Evolutionary conservation across 2,113 vertebrate genomes (phyloP).

Genomic region (Eidolon helvum): DNA sequence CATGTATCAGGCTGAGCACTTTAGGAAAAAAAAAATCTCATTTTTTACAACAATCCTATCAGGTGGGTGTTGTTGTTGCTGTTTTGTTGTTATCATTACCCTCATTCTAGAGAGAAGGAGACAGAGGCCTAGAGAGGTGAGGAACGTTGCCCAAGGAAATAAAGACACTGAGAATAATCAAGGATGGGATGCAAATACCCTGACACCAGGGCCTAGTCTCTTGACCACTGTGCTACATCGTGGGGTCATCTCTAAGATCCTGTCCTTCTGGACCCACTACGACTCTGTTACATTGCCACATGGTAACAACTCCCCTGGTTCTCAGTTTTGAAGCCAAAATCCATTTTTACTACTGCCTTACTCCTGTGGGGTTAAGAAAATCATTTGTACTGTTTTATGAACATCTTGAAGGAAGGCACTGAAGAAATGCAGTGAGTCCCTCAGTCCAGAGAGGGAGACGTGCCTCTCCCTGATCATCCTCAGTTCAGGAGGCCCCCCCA

Average conservation of each 20-base stretch:
- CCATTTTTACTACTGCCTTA: too few relatives aligned
- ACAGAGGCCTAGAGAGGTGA: neutral
- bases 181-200: neutral
- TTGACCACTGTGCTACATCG: neutral
- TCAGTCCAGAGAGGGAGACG: fast-evolving
- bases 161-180: neutral
- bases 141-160: neutral
- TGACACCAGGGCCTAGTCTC: neutral
- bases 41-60: neutral
- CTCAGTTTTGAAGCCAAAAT: neutral
- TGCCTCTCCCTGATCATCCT: too few relatives aligned
- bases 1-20: neutral
- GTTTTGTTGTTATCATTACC: neutral
- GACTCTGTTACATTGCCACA: neutral
- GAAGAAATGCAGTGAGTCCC: neutral
- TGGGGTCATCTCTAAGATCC: neutral
- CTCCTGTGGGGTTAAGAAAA: neutral
- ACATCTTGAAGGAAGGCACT: neutral
- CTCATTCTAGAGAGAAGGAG: neutral
- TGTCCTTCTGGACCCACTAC: neutral
- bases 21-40: neutral
- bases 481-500: neutral
- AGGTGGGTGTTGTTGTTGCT: neutral
- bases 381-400: neutral
- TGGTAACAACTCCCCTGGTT: neutral